Percentiles rank a stretch among this genome's conserved stretches.
Evolutionary conservation across 1,140 invertebrate species (phyloP).

Genomic region (Drosophila hydei): DNA sequence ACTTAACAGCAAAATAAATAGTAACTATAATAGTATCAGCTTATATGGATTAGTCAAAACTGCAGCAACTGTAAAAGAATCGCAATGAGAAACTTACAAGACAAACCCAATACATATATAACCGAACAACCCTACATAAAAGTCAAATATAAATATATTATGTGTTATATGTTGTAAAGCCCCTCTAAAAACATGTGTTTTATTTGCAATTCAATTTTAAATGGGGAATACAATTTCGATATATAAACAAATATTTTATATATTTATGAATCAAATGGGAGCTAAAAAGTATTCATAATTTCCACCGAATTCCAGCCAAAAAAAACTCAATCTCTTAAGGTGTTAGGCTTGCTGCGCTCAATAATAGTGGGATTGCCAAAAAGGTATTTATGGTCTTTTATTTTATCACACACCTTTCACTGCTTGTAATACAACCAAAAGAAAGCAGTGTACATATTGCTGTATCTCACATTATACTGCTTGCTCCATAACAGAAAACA

Average conservation of each 20-base stretch:
- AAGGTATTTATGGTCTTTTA: too few species aligned
- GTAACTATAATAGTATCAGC: constrained; percentile 23
- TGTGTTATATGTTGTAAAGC: constrained; percentile 81
- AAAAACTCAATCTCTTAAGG: too few species aligned
- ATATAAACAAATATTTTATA: too few species aligned
- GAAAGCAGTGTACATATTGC: too few species aligned
- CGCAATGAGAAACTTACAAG: constrained; percentile 44
- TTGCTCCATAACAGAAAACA: neutral
- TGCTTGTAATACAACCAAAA: too few species aligned
- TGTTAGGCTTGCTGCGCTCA: too few species aligned
- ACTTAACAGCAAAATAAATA: constrained; percentile 17
- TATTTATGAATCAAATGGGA: too few species aligned
- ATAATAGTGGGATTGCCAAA: too few species aligned
- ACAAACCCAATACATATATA: constrained; percentile 49
- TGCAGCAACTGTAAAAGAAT: constrained; percentile 22
- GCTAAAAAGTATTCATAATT: too few species aligned
- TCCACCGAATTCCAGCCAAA: too few species aligned
- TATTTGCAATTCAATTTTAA: constrained; percentile 3
- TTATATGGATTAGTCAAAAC: constrained; percentile 38
- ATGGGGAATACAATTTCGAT: neutral
- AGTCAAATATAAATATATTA: constrained; percentile 67
- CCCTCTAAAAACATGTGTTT: constrained; percentile 64
- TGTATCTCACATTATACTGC: neutral
- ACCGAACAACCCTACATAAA: constrained; percentile 45
- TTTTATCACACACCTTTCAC: neutral